Percentiles rank a stretch among this genome's conserved stretches.
These are phyloP conservation scores for Coranthus polyacanthus DNA, from an alignment of 2,797 vertebrate genomes.

Conservation along the genomic window DNA sequence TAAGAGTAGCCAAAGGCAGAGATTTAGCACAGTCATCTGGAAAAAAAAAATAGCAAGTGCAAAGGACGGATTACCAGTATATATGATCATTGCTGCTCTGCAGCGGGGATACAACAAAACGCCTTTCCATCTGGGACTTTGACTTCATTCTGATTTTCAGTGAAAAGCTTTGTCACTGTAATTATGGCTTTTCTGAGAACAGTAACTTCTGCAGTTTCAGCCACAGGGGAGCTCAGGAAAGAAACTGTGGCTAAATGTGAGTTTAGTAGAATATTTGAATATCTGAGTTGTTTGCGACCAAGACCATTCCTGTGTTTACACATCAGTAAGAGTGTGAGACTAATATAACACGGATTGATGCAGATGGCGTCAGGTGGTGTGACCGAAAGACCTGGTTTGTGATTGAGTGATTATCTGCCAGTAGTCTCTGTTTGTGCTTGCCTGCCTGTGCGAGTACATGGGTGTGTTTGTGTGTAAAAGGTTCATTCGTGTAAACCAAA, in stretches of 20 bases:
- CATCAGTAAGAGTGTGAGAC: constrained; percentile 32
- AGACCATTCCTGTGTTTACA: constrained; percentile 38
- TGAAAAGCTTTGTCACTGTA: constrained; percentile 59
- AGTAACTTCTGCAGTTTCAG: constrained; percentile 32
- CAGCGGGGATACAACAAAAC: constrained; percentile 37
- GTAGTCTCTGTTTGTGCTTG: constrained; percentile 58
- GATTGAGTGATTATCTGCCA: constrained; percentile 57
- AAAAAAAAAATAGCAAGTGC: constrained; percentile 60
- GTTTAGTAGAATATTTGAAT: constrained; percentile 34
- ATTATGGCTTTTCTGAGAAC: constrained; percentile 65
- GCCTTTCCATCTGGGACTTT: constrained; percentile 60
- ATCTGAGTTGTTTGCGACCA: constrained; percentile 28
- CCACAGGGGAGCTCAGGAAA: constrained; percentile 23
- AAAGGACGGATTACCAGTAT: constrained; percentile 66
- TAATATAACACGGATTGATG: constrained; percentile 58
- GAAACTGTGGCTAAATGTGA: not conserved
- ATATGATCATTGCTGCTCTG: constrained; percentile 40
- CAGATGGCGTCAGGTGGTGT: constrained; percentile 35
- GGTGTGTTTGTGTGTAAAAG: constrained; percentile 45
- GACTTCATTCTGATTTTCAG: constrained; percentile 48
- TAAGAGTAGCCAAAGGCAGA: constrained; percentile 63
- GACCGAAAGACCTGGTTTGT: constrained; percentile 45
- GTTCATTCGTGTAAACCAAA: constrained; percentile 53
- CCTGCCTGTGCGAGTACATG: constrained; percentile 24
- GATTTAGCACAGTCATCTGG: constrained; percentile 67